phyloP scores from a whole-genome alignment of 1,140 invertebrate species.

The Sitophilus oryzae region DNA sequence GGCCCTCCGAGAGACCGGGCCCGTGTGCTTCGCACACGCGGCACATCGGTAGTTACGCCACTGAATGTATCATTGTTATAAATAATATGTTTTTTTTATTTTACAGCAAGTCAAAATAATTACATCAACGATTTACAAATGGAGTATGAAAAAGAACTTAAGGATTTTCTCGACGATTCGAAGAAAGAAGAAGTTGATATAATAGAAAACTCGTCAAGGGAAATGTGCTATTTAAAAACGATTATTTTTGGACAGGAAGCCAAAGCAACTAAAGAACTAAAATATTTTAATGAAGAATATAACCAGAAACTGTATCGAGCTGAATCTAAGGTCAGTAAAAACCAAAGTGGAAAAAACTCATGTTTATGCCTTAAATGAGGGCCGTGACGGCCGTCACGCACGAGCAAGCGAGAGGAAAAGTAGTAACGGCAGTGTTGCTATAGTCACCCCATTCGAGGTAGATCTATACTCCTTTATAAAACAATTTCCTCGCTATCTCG shows the following conservation, averaged over 20 bases:
- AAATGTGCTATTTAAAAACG: conserved; percentile 34
- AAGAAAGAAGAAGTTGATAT: conserved; percentile 22
- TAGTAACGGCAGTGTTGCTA: no score
- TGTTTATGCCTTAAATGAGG: conserved; percentile 4
- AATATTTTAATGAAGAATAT: conserved; percentile 29
- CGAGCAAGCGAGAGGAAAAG: no score
- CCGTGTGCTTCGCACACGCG: no score
- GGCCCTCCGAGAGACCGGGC: no score
- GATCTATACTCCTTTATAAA: no score
- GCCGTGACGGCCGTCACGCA: no score
- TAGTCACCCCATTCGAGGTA: no score
- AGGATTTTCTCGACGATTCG: conserved; percentile 22
- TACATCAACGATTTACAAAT: conserved; percentile 32
- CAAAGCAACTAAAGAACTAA: conserved; percentile 16
- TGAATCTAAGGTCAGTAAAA: conserved; percentile 28
- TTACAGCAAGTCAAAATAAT: conserved; percentile 33
- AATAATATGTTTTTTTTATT: conserved; percentile 10
- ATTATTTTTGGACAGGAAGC: conserved; percentile 34
- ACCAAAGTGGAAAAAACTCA: background rate
- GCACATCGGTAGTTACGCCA: no score
- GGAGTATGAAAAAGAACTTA: conserved; percentile 31
- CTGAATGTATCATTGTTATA: conserved; percentile 2
- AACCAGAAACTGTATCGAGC: conserved; percentile 32
- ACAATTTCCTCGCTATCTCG: no score
- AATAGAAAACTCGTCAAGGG: conserved; percentile 9